phyloP scores from a whole-genome alignment of 2,113 vertebrate species.

The Miniopterus natalensis region DNA sequence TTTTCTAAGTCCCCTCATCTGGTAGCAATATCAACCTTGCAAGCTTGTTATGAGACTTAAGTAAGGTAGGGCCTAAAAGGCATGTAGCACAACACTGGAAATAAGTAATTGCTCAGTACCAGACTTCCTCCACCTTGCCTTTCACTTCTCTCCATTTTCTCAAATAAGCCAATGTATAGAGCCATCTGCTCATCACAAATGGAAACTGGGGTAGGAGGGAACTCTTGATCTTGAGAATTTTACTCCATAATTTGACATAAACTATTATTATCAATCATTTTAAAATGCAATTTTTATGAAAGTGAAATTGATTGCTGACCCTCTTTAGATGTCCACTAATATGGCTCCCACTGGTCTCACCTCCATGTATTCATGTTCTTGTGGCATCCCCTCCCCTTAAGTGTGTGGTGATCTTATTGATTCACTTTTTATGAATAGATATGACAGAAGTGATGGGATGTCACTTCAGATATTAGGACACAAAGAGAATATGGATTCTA shows the following conservation, averaged over 20 bases:
- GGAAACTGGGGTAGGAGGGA: not conserved
- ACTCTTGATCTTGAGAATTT: not conserved
- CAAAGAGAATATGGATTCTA: fast-evolving
- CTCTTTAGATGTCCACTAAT: not conserved
- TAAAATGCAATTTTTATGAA: not conserved
- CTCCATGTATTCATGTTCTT: not conserved
- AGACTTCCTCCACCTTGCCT: not conserved
- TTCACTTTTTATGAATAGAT: not conserved
- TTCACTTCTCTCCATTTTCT: not conserved
- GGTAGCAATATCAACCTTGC: not conserved
- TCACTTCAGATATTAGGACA: not conserved
- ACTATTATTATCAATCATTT: not conserved
- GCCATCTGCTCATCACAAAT: not conserved
- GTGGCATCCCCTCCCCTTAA: fast-evolving
- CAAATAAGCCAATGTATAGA: fast-evolving
- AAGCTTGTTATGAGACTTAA: not conserved
- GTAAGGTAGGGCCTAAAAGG: not conserved
- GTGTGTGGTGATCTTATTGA: not conserved
- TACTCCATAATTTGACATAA: not conserved
- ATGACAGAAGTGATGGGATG: not conserved
- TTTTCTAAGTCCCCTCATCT: too few relatives aligned
- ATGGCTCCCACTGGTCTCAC: fast-evolving
- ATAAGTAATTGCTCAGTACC: not conserved
- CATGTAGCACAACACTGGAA: fast-evolving
- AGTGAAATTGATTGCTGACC: not conserved